phyloP scores from a whole-genome alignment of 2,888 invertebrate species.

The Erynnis tages region DNA sequence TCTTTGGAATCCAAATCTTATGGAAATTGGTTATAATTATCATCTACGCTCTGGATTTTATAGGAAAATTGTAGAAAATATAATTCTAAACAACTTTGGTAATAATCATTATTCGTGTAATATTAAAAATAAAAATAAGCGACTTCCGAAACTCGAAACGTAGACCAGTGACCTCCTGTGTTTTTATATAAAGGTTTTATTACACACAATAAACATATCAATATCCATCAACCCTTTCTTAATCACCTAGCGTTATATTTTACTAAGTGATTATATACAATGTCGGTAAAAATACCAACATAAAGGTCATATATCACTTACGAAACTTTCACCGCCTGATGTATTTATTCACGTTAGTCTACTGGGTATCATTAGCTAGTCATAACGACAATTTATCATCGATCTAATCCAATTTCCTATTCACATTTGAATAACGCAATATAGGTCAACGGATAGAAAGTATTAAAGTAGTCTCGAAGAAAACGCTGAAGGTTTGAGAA shows the following conservation, averaged over 20 bases:
- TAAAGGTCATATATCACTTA: slow-evolving; percentile 9
- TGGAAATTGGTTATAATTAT: too few species aligned
- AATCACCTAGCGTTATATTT: neutral
- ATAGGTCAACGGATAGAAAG: slow-evolving; percentile 42
- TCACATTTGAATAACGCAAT: slow-evolving; percentile 46
- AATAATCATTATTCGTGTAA: too few species aligned
- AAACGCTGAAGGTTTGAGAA: slow-evolving; percentile 19
- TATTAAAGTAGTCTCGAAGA: slow-evolving; percentile 30
- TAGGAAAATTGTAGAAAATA: too few species aligned
- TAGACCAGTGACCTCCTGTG: too few species aligned
- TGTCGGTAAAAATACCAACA: neutral
- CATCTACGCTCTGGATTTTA: too few species aligned
- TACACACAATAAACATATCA: neutral
- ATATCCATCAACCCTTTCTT: neutral
- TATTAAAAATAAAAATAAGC: too few species aligned
- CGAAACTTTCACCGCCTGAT: slow-evolving; percentile 17
- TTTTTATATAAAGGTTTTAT: neutral
- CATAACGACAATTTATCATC: slow-evolving; percentile 51
- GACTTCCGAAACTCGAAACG: too few species aligned
- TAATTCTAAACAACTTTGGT: too few species aligned
- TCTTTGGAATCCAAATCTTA: too few species aligned
- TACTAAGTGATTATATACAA: neutral
- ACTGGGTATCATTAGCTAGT: slow-evolving; percentile 36
- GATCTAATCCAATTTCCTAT: slow-evolving; percentile 50
- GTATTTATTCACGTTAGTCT: slow-evolving; percentile 26